phyloP scores from a whole-genome alignment of 2,888 invertebrate genomes.

The Acleris emargana region DNA sequence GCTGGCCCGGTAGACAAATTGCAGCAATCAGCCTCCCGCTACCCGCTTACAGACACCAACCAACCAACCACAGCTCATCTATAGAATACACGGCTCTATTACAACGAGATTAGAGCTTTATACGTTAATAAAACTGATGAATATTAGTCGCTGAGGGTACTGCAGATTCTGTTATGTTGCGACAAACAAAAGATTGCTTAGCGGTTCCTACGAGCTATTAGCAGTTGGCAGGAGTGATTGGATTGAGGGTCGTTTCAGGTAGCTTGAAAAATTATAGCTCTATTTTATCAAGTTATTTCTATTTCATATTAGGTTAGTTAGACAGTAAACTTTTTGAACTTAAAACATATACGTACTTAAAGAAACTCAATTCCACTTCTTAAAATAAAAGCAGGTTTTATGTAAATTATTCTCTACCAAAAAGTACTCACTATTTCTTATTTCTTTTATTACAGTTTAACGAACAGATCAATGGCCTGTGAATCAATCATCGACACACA shows the following conservation, averaged over 20 bases:
- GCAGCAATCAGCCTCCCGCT: slow-evolving; percentile 56
- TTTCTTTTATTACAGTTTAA: no score
- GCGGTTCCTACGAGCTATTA: slow-evolving; percentile 33
- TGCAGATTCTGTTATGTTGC: slow-evolving; percentile 24
- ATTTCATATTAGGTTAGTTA: no score
- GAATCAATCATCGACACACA: no score
- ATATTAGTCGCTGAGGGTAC: slow-evolving; percentile 8
- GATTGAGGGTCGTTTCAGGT: slow-evolving; percentile 19
- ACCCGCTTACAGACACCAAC: slow-evolving; percentile 16
- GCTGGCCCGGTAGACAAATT: slow-evolving; percentile 59
- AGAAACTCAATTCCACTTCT: no score
- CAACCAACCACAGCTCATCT: slow-evolving; percentile 24
- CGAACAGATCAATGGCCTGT: no score
- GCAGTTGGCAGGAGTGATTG: slow-evolving; percentile 29
- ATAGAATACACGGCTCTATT: slow-evolving; percentile 13
- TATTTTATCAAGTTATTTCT: neutral
- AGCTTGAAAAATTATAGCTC: neutral
- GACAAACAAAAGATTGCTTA: slow-evolving; percentile 40
- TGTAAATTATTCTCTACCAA: no score
- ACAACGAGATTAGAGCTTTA: neutral
- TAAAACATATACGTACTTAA: no score
- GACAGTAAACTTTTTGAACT: no score
- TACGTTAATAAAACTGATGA: neutral
- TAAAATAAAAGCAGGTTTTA: no score
- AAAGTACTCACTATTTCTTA: no score